These are phyloP conservation scores for Gymnocephalus cernua DNA, from an alignment of 2,113 vertebrate genomes.

Conservation along the genomic window DNA sequence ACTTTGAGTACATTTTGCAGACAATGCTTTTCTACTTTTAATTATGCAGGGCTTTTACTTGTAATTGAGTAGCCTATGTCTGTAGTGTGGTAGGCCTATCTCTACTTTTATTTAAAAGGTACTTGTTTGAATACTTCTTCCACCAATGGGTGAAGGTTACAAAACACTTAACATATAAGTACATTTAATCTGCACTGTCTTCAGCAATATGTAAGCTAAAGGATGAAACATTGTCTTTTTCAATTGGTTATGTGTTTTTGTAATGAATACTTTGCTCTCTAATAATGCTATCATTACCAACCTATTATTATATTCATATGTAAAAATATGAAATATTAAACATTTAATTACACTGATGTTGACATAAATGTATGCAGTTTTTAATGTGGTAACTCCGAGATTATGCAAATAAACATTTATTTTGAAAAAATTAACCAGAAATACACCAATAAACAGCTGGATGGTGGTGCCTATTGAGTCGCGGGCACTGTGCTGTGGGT, in stretches of 20 bases:
- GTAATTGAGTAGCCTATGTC: not conserved
- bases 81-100: not conserved
- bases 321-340: not conserved
- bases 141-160: no score
- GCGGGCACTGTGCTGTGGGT: no score
- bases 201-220: not conserved
- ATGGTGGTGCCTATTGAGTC: no score
- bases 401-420: conserved; percentile 32
- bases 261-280: not conserved
- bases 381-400: not conserved
- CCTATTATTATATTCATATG: not conserved
- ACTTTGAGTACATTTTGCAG: not conserved
- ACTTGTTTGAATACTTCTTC: not conserved
- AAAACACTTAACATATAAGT: no score
- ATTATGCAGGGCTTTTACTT: not conserved
- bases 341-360: not conserved
- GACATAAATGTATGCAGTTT: not conserved
- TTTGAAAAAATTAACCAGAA: conserved; percentile 52
- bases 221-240: not conserved
- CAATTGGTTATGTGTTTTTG: not conserved
- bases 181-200: no score
- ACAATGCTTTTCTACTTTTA: not conserved
- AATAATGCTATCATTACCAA: not conserved
- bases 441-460: not conserved
- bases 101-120: not conserved